Evolutionary conservation across 2,797 vertebrate genomes (phyloP).

Genomic region (Cercopithecus petaurista): DNA sequence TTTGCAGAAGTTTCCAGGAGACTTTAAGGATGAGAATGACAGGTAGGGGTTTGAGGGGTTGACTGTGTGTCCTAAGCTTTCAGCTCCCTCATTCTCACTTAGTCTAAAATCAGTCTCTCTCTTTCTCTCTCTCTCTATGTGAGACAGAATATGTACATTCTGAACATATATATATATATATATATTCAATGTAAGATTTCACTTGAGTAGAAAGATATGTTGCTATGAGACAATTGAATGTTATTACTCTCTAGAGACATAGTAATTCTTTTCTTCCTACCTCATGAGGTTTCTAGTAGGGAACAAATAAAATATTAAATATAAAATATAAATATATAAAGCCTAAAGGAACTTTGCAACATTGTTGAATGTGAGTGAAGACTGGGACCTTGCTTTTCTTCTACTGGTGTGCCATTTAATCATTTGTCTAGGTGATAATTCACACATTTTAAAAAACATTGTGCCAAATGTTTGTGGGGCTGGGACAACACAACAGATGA

Average conservation of each 20-base stretch:
- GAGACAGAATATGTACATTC: no score
- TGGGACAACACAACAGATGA: neutral
- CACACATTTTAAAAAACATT: neutral
- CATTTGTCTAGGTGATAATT: neutral
- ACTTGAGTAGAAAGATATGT: neutral
- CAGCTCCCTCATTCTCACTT: neutral
- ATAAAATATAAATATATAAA: neutral
- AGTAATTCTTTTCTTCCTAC: neutral
- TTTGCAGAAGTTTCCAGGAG: neutral
- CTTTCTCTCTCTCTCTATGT: no score
- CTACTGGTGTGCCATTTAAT: neutral
- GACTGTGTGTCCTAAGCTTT: neutral
- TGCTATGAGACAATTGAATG: neutral
- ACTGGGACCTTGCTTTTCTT: neutral
- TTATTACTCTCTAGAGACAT: neutral
- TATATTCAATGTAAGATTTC: neutral
- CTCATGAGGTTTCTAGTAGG: neutral
- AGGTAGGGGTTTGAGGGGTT: neutral
- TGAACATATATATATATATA: no score
- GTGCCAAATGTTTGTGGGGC: neutral
- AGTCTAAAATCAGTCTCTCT: neutral
- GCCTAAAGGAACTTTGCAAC: neutral
- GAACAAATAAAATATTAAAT: neutral
- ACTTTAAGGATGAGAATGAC: neutral
- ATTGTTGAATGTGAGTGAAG: neutral